Evolutionary conservation across 1,140 invertebrate species (phyloP), one percentile per base, ranked within the genome.

Genomic region (Drosophila navojoa): DNA sequence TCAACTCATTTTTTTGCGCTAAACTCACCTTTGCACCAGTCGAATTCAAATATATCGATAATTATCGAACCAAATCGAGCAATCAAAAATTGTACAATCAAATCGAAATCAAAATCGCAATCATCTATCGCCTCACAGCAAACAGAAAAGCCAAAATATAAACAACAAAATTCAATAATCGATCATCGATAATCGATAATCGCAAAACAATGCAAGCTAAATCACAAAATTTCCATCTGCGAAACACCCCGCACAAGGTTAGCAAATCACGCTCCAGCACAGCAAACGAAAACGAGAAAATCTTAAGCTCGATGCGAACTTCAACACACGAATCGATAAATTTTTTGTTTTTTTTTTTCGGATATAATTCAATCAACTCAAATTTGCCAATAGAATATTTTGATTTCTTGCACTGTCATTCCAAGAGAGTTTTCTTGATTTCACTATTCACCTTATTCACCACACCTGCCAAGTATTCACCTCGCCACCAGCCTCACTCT

Each of bases 201-300:
- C 38, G 42, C 19, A 22, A 22, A 71, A 81, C 71, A 82, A 87
- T 87, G 76, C 82, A 87, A 87, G 84, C 82, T 71, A 87, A 87
- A 87, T 77, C 84, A 82, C 84, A 87, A 87, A 87, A 82, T 87
- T 87, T 80, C 71, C 84, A 85, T 76, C 82, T 82, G 82, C 76
- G 79, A 87, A 87, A 82, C 68, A 73, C 72, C 79, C 84, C 82
- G 71, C 82, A 87, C 84, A 87, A 87, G 82, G 82, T 87, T 87
- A 87, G 82, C 84, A 87, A 79, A 63, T 79, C 52, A 77, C 68
- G 45, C 50, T 53, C 47, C 67, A 67, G 15, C 55, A 68, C 60
- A 60, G 25, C n/a, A 13, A 15, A 66, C 50, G 47, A 60, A 54
- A 40, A 52, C 70, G 64, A 52, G 32, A 19, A 59, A 63, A 63